Base-by-base conservation (phyloP, 2,113 vertebrate species). In the Mus spicilegus region DNA sequence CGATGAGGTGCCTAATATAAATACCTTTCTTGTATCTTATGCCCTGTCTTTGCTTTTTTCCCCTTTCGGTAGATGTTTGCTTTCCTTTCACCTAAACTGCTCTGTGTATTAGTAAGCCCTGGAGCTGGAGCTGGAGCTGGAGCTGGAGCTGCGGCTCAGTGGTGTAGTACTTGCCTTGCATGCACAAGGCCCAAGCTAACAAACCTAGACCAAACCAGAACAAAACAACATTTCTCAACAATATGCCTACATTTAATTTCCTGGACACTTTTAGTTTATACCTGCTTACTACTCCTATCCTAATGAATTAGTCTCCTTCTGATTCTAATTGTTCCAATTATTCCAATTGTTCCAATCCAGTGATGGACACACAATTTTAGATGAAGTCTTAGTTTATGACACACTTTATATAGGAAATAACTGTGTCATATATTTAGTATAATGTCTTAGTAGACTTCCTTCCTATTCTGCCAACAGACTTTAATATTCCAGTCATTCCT, bases 81-180 rank as follows among this genome's bases (percentile, higher is more conserved):
- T 93, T 95, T 94, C 5, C 51, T 89, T 91, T 93, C 46, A 78
- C 24, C 61, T 88, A 73, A 91, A 85, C 82, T 69, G 76, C 19
- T 89, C 92, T 89, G 39, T 92, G 36, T 89, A 54, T 93, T 90
- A 95, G 91, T 46, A 65, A 70, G 5, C 36, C 58, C 82, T 81
- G 17, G 81, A 46, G 19, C 19, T 69, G 5, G 28, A 49, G 30
- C 14, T 69, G 61, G n/a, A n/a, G n/a, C n/a, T n/a, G 54, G 65
- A 67, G 30, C 30, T 26, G 5, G 28, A 49, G 30, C 14, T 69
- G 61, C 5, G 26, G 30, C 7, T 26, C 30, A 70, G 49, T 70
- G 6, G 19, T 51, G 4, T 7, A 70, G 46, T 33, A 14, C 85
- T 70, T 69, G 42, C 46, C 19, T 70, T 9, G 2, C 30, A 87